Conservation (phyloP, 2,888 invertebrate species). For the Synanthedon andrenaeformis region DNA sequence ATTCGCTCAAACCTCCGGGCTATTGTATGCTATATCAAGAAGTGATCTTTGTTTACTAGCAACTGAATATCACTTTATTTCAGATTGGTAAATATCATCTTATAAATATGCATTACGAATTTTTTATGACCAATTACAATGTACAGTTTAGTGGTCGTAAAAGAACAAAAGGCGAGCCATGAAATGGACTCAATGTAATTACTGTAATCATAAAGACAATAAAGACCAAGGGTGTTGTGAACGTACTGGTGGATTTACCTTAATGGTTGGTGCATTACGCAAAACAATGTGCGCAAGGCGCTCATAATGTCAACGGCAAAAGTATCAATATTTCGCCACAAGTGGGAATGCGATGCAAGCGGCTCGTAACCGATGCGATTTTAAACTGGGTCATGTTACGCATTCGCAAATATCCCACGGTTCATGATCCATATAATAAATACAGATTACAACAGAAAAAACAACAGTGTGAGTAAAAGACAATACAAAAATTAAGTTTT, state of each 20-base stretch:
- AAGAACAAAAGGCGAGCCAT: neutral
- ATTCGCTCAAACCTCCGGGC: neutral
- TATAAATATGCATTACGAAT: no score
- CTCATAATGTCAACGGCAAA: slow-evolving; percentile 48
- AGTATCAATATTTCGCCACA: slow-evolving; percentile 33
- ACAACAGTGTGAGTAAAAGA: slow-evolving; percentile 29
- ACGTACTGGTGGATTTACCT: neutral
- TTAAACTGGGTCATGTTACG: slow-evolving; percentile 51
- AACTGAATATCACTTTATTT: no score
- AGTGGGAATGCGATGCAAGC: slow-evolving; percentile 29
- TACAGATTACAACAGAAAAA: slow-evolving; percentile 15
- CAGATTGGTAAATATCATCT: no score
- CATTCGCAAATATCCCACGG: slow-evolving; percentile 49
- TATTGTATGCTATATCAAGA: neutral
- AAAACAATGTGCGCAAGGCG: slow-evolving; percentile 42
- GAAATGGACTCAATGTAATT: neutral
- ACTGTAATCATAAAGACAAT: neutral
- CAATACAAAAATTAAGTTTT: slow-evolving; percentile 20
- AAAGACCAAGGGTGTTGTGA: neutral
- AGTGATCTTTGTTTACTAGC: no score
- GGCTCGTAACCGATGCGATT: slow-evolving; percentile 12
- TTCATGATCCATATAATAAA: slow-evolving; percentile 35
- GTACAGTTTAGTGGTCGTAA: neutral
- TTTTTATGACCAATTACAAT: no score
- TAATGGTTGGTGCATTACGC: slow-evolving; percentile 22